Percentiles rank a stretch among this genome's conserved stretches.
Evolutionary conservation across 2,113 vertebrate genomes (phyloP).

Genomic region (Hypomesus transpacificus): DNA sequence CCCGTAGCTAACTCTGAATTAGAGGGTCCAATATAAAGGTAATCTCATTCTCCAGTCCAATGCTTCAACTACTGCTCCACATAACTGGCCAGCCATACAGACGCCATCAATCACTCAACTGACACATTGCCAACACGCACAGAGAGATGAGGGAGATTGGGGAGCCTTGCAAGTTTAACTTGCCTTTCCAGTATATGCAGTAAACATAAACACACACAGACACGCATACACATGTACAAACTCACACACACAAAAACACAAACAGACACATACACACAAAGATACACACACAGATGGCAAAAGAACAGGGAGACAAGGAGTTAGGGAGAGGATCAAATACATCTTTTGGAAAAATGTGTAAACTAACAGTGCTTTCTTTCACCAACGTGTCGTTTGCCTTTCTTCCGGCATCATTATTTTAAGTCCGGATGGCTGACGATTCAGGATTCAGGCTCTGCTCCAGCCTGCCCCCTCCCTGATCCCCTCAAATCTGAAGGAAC

Average conservation of each 20-base stretch:
- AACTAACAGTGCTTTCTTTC: slow-evolving; percentile 47
- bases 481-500: slow-evolving; percentile 46
- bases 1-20: slow-evolving; percentile 55
- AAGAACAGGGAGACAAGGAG: no score
- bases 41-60: slow-evolving; percentile 69
- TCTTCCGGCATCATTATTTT: slow-evolving; percentile 54
- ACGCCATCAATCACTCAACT: slow-evolving; percentile 68
- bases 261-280: background rate
- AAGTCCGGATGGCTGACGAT: slow-evolving; percentile 28
- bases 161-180: background rate
- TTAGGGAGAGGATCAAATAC: slow-evolving; percentile 23
- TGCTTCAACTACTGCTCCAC: slow-evolving; percentile 68
- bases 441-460: background rate
- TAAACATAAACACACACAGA: slow-evolving; percentile 36
- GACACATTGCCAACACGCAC: slow-evolving; percentile 64
- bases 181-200: no score
- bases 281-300: no score
- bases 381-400: slow-evolving; percentile 33
- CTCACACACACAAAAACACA: background rate
- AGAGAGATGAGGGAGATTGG: slow-evolving; percentile 21
- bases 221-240: background rate
- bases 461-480: slow-evolving; percentile 17
- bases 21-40: slow-evolving; percentile 64
- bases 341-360: slow-evolving; percentile 38
- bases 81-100: slow-evolving; percentile 67